These are phyloP conservation scores for Rhynchophorus ferrugineus DNA, from an alignment of 1,140 invertebrate species.

Conservation along the genomic window DNA sequence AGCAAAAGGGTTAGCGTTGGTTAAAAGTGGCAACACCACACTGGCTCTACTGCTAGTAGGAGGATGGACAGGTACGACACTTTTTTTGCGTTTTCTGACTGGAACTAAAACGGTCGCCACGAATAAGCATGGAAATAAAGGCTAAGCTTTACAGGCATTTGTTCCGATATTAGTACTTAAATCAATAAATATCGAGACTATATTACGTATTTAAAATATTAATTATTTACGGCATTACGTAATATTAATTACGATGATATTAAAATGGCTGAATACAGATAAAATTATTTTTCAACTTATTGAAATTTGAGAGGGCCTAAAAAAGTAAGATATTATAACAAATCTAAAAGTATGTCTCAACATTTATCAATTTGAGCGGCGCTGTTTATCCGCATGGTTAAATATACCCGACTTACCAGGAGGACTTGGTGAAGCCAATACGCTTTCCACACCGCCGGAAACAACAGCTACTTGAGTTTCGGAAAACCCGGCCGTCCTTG, in stretches of 20 bases:
- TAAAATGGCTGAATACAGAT: no score
- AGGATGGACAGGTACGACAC: constrained; percentile 54
- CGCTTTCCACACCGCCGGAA: constrained; percentile 37
- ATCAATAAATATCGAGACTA: no score
- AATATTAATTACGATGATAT: no score
- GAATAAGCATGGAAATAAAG: neutral
- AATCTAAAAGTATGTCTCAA: no score
- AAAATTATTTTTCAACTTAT: no score
- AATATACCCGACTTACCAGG: constrained; percentile 41
- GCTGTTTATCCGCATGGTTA: neutral
- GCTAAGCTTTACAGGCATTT: no score
- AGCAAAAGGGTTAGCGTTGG: constrained; percentile 44
- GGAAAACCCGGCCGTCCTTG: constrained; percentile 11
- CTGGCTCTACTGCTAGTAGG: constrained; percentile 64
- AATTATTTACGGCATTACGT: no score
- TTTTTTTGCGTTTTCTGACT: constrained; percentile 40
- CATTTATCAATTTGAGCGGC: no score
- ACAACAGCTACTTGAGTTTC: constrained; percentile 37
- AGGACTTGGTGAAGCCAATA: constrained; percentile 50
- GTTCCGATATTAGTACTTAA: no score
- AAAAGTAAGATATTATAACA: no score
- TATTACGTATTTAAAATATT: no score
- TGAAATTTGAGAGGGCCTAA: no score
- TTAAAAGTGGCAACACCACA: constrained; percentile 66
- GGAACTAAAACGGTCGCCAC: constrained; percentile 25